Base-by-base conservation (phyloP, 2,113 vertebrate genomes). In the Cololabis saira region DNA sequence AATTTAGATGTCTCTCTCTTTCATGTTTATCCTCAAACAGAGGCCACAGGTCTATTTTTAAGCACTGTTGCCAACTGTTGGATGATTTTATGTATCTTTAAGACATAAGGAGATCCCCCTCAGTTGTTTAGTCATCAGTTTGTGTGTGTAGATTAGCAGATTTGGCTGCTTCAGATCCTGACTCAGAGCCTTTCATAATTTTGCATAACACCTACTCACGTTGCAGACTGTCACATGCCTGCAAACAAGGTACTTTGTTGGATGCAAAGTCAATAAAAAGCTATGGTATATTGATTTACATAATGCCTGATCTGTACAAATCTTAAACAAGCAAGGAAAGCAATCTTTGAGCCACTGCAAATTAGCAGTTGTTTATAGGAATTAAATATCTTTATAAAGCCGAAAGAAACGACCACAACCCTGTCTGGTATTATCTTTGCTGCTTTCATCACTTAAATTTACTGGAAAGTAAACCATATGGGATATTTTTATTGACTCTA, bases 141-240 rank as follows among this genome's bases (percentile, higher is more conserved):
- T 27, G 2, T 7, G 5, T 61, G 47, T 56, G 37, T 22, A 60
- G 33, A 42, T 33, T 33, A 10, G 24, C 5, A n/a, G 15, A 24
- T 51, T 57, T 71, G 16, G 4, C n/a, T 40, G 1, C 1, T 56
- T 64, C 11, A 16, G 2, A 44, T 21, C 13, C 3, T 62, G 58
- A 55, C 71, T 57, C 62, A 11, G 27, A 64, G 65, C 71, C 66
- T 68, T 68, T 60, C 71, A 47, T 62, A 19, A 64, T 57, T 77
- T 72, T 50, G 66, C 44, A 58, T 18, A 19, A 15, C 51, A 19
- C 59, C 27, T 71, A 47, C 47, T 74, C 44, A 72, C 56, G 68
- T 59, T 50, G 61, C 42, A 15, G 14, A 45, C 42, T 71, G 57
- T 58, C 10, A 0, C 4, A 49, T 44, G 43, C 47, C 4, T 47